Conservation (phyloP, 2,113 vertebrate species). For the Triplophysa rosa region DNA sequence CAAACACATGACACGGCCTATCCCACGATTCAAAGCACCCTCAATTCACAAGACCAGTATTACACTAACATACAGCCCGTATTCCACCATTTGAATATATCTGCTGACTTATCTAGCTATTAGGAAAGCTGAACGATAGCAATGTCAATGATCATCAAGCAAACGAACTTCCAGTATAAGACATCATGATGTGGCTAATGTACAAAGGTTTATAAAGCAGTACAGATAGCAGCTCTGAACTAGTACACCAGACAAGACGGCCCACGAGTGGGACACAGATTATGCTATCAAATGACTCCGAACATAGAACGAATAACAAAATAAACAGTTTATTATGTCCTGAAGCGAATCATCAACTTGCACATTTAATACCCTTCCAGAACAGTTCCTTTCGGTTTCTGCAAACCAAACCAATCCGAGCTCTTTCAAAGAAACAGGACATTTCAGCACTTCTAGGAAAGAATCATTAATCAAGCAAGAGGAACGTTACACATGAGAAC, state of each 20-base stretch:
- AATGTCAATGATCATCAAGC: neutral
- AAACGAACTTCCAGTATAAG: neutral
- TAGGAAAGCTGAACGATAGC: neutral
- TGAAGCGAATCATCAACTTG: neutral
- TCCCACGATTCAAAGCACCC: neutral
- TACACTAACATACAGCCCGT: neutral
- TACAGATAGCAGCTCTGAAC: neutral
- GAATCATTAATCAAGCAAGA: neutral
- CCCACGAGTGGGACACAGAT: neutral
- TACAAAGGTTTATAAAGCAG: neutral
- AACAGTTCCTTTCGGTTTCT: neutral
- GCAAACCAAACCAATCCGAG: too few relatives aligned
- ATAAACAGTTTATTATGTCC: slow-evolving; percentile 6
- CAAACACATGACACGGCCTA: neutral
- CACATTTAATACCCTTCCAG: neutral
- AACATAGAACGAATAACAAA: neutral
- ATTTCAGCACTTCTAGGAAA: neutral
- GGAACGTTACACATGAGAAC: neutral
- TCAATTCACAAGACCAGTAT: neutral
- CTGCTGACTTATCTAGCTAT: neutral
- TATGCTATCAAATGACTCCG: slow-evolving; percentile 9
- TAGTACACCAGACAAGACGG: neutral
- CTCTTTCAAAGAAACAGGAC: neutral
- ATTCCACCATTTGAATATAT: slow-evolving; percentile 16
- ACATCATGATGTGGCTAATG: neutral